Conservation (phyloP, 1,140 invertebrate genomes). For the Saccostrea echinata region DNA sequence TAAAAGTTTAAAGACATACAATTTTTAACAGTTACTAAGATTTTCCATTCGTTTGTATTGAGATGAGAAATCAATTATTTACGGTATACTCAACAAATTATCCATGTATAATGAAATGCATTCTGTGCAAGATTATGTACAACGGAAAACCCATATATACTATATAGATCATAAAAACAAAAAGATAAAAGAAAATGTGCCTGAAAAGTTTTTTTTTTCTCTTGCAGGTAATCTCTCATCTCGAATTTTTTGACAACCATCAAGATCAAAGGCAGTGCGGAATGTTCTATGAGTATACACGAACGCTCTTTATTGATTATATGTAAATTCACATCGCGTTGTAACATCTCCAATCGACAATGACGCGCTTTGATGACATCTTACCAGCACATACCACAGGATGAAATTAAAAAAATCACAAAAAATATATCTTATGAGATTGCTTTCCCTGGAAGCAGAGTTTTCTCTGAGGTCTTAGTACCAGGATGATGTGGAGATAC, state of each 20-base stretch:
- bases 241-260: slow-evolving; percentile 8
- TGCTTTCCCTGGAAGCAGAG: not conserved
- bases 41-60: not conserved
- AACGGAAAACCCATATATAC: not conserved
- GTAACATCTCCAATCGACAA: not conserved
- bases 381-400: not conserved
- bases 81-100: not conserved
- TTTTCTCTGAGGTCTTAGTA: not conserved
- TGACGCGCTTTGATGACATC: not conserved
- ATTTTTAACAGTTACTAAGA: too few relatives aligned
- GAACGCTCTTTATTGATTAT: not conserved
- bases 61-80: not conserved
- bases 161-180: not conserved
- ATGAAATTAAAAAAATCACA: slow-evolving; percentile 2
- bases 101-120: not conserved
- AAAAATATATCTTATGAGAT: not conserved
- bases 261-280: not conserved
- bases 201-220: not conserved
- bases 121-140: not conserved
- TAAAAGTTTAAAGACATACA: too few relatives aligned
- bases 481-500: not conserved
- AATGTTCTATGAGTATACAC: not conserved
- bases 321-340: slow-evolving; percentile 19
- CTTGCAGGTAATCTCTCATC: slow-evolving; percentile 13
- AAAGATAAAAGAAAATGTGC: not conserved